Evolutionary conservation across 2,113 vertebrate genomes (phyloP).

Genomic region (Tachuris rubrigastra): DNA sequence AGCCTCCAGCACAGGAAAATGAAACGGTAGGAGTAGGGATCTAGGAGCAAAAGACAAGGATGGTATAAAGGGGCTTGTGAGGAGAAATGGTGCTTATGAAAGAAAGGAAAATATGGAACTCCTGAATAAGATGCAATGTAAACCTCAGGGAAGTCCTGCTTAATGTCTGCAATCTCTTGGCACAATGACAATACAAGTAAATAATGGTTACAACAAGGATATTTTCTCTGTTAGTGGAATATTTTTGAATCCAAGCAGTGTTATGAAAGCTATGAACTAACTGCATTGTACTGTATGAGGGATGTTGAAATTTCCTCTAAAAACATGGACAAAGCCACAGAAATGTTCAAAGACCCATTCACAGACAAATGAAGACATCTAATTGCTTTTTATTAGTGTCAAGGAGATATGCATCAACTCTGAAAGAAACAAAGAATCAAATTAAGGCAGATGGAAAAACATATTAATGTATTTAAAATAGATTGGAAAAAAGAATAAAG

Average conservation of each 20-base stretch:
- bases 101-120: not conserved
- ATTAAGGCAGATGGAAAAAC: not conserved
- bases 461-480: not conserved
- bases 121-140: not conserved
- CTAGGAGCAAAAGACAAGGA: not conserved
- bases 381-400: not conserved
- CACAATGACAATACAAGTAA: not conserved
- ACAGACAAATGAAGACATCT: not conserved
- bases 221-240: not conserved
- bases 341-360: not conserved
- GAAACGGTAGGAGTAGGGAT: not conserved
- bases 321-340: not conserved
- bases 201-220: not conserved
- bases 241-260: not conserved
- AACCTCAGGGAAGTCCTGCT: not conserved
- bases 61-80: not conserved
- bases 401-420: not conserved
- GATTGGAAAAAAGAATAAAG: not conserved
- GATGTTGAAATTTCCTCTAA: not conserved
- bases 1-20: not conserved
- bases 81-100: not conserved
- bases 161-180: not conserved
- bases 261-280: not conserved
- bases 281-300: not conserved
- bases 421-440: not conserved